Base-by-base conservation (phyloP, 1,140 invertebrate species). In the Callitettix versicolor region DNA sequence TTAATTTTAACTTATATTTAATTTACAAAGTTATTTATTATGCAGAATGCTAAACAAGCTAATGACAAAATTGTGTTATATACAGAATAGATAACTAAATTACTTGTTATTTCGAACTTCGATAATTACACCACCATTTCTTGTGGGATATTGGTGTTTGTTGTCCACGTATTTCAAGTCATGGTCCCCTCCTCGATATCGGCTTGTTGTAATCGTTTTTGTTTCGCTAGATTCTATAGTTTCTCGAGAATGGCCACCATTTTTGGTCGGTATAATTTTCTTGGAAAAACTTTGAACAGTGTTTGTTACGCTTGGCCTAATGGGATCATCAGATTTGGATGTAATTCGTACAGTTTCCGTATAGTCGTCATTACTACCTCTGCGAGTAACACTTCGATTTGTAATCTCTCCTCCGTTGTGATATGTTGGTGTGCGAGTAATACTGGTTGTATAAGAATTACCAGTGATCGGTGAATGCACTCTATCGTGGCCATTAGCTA, bases 171-270 rank as follows among this genome's bases (percentile, higher is more conserved):
- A 67, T 17, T 64, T 69, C 48, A 71, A 68, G 14, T 72, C 61
- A 1, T 67, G 69, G 56, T 71, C 71, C 56, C 70, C 73, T 30
- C 70, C 71, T 49, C 76, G 73, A 60, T 76, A 76, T 48, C 76
- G 71, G 59, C 79, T 81, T 58, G 79, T 81, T 5, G 79, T 83
- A 22, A 82, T 72, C 2, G 79, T 82, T 64, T 79, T 81, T 1
- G 77, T 78, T 68, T 84, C 81, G 24, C 75, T 79, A 2, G 80
- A 81, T 60, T 84, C 77, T 38, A 84, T 79, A 44, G 80, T 79
- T 63, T 83, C 80, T 55, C 75, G 76, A 11, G 68, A 64, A 26
- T 77, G 69, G 1, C 81, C 81, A 62, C 80, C 75, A 9, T 30
- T 30, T 58, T 72, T 76, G 1, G 75, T 71, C 3, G 81, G 80